A percentile compares a stretch with the other conserved stretches of the same genome.
These are phyloP conservation scores for Aphodius sticticus DNA, from an alignment of 2,888 invertebrate species.

Conservation along the genomic window DNA sequence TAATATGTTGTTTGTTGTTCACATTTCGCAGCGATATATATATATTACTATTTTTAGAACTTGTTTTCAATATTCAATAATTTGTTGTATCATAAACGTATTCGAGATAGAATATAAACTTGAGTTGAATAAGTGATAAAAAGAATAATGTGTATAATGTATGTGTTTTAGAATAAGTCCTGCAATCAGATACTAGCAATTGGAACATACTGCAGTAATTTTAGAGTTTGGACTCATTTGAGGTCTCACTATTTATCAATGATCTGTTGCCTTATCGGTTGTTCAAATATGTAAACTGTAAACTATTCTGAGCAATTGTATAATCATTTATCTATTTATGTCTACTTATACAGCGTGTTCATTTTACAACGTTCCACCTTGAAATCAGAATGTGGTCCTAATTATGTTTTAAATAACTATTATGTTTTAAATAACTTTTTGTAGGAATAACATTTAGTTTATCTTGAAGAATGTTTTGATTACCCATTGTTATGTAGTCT, in stretches of 20 bases:
- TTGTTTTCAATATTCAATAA: not conserved
- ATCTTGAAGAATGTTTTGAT: too few species aligned
- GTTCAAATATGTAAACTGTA: not conserved
- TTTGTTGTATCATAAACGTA: not conserved
- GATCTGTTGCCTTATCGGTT: not conserved
- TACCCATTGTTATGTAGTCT: too few species aligned
- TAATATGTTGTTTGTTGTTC: slow-evolving; percentile 14
- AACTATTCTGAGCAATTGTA: not conserved
- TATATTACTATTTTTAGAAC: not conserved
- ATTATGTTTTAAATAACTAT: too few species aligned
- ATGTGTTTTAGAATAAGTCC: too few species aligned
- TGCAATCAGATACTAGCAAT: not conserved
- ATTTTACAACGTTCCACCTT: too few species aligned
- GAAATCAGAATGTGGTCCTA: too few species aligned
- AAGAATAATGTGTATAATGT: too few species aligned
- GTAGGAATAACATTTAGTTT: too few species aligned
- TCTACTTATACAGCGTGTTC: too few species aligned
- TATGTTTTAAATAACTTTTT: too few species aligned
- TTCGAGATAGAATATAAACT: not conserved
- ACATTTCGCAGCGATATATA: not conserved
- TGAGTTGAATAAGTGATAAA: too few species aligned
- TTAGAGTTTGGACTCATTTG: not conserved
- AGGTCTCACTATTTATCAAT: not conserved
- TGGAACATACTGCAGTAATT: not conserved
- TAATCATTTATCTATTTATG: too few species aligned